Conservation (phyloP, 2,797 vertebrate species). For the Apogon hyalosoma region DNA sequence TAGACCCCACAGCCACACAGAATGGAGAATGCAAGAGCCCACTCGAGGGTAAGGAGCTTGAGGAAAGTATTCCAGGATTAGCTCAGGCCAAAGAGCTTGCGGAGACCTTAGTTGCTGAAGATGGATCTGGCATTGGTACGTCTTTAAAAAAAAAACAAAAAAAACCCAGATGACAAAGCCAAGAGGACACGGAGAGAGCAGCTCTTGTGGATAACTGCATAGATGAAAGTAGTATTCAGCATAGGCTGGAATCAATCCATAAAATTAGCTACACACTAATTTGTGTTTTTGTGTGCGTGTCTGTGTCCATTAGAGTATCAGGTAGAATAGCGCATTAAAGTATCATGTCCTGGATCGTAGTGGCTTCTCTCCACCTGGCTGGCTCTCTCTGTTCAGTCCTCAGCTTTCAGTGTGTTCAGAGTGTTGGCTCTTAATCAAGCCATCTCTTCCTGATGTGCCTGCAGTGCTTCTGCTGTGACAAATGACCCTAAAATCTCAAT, state of each 20-base stretch:
- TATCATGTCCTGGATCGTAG: background rate
- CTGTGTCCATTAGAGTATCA: background rate
- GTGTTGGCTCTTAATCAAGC: conserved; percentile 26
- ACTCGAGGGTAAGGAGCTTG: conserved; percentile 88
- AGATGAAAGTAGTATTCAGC: background rate
- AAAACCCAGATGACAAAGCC: conserved; percentile 13
- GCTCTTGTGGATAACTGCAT: conserved; percentile 66
- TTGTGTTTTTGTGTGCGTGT: background rate
- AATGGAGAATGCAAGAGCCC: conserved; percentile 83
- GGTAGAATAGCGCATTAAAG: background rate
- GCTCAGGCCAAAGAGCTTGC: conserved; percentile 96
- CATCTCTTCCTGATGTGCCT: conserved; percentile 20
- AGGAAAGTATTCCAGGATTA: conserved; percentile 88
- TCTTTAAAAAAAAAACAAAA: conserved; percentile 38
- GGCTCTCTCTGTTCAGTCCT: conserved; percentile 70
- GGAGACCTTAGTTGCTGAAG: conserved; percentile 93
- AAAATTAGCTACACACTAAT: background rate
- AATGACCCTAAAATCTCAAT: conserved; percentile 28
- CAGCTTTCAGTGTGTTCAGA: conserved; percentile 42
- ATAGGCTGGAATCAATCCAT: background rate
- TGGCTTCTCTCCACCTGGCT: conserved; percentile 63
- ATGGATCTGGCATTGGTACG: conserved; percentile 90
- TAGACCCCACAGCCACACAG: conserved; percentile 70
- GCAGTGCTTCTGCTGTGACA: conserved; percentile 33
- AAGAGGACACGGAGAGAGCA: conserved; percentile 61